Conservation (phyloP, 2,888 invertebrate genomes). For the Ptilodon capucinus region DNA sequence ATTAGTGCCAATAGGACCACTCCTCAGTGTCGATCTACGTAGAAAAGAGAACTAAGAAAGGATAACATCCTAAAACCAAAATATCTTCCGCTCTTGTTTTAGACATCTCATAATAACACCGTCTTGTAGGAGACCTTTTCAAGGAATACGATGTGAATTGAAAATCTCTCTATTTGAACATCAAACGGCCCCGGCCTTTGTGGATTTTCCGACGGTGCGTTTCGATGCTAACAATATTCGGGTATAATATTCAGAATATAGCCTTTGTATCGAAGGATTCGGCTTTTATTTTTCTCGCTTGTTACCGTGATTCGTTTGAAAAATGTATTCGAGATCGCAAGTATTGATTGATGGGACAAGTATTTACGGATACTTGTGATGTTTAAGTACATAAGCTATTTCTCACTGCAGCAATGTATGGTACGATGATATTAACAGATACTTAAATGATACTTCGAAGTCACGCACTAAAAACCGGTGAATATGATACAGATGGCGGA, state of each 20-base stretch:
- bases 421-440: too few species aligned
- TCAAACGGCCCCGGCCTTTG: constrained; percentile 68
- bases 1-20: too few species aligned
- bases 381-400: too few species aligned
- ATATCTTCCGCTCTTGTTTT: constrained; percentile 4
- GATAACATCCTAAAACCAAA: too few species aligned
- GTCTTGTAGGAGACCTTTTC: constrained; percentile 18
- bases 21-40: too few species aligned
- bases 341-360: background rate
- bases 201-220: constrained; percentile 47
- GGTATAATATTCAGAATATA: constrained; percentile 26
- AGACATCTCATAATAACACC: constrained; percentile 18
- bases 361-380: background rate
- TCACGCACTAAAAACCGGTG: too few species aligned
- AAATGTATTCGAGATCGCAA: background rate
- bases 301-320: background rate
- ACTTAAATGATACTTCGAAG: too few species aligned
- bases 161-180: constrained; percentile 72
- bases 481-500: too few species aligned
- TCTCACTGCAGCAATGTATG: too few species aligned
- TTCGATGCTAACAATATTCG: constrained; percentile 37
- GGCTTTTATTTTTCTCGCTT: constrained; percentile 6
- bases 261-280: constrained; percentile 6
- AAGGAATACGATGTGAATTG: constrained; percentile 69
- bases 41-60: too few species aligned